Evolutionary conservation across 2,797 vertebrate genomes (phyloP).

Genomic region (Limnodromus scolopaceus): DNA sequence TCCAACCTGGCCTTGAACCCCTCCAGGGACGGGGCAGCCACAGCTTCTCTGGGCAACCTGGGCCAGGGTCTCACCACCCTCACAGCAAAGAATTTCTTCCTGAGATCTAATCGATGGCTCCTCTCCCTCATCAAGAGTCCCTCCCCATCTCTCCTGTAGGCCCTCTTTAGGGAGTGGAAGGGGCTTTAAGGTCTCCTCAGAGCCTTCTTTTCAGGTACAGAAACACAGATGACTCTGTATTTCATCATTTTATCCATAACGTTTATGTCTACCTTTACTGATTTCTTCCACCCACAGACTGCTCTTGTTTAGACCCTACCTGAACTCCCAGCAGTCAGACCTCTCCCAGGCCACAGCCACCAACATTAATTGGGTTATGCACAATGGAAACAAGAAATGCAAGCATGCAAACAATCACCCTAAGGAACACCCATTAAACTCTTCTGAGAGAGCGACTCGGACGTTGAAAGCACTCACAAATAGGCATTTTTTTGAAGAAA

Average conservation of each 20-base stretch:
- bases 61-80: too few relatives aligned
- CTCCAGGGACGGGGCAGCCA: too few relatives aligned
- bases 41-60: too few relatives aligned
- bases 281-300: background rate
- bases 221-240: background rate
- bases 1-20: too few relatives aligned
- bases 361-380: constrained; percentile 8
- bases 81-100: too few relatives aligned
- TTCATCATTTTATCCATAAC: background rate
- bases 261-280: background rate
- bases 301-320: background rate
- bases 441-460: constrained; percentile 24
- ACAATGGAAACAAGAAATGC: constrained; percentile 29
- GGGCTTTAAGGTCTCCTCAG: too few relatives aligned
- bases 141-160: too few relatives aligned
- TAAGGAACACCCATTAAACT: constrained; percentile 50
- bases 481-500: constrained; percentile 5
- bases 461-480: constrained; percentile 10
- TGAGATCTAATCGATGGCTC: too few relatives aligned
- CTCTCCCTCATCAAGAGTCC: too few relatives aligned
- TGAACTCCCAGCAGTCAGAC: background rate
- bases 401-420: background rate
- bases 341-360: constrained; percentile 10
- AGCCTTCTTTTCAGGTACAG: too few relatives aligned
- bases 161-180: too few relatives aligned